Evolutionary conservation across 2,797 vertebrate genomes (phyloP), one percentile per base, ranked within the genome.

Genomic region (Catamblyrhynchus diadema): DNA sequence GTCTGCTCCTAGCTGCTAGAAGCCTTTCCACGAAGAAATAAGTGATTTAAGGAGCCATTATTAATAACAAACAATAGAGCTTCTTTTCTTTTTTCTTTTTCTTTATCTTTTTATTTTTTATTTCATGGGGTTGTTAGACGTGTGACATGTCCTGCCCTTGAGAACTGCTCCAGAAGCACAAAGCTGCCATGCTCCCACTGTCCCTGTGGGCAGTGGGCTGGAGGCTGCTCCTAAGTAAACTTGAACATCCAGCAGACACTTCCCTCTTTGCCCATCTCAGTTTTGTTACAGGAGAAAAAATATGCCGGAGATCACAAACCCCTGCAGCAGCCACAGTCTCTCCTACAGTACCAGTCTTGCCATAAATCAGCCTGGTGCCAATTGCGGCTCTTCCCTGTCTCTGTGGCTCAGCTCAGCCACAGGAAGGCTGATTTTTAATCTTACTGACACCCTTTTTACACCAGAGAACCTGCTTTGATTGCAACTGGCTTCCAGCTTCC

Each of bases 331-430:
- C 37, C 10, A 2, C 37, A 10, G 35, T 25, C 47, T 17, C 39
- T n/a, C 30, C 10, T 2, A 1, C 4, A 6, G 14, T 25, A 50
- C 48, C 22, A 1, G 25, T 19, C 30, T 24, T 4, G 1, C 47
- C 15, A 1, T 27, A 33, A 88, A 12, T 51, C 42, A 57, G 15
- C 39, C 39, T 0, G 0, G 33, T 45, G 48, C 53, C 1, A 0
- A 3, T 2, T 12, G 15, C 0, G 0, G 28, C 69, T 65, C 48
- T 93, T 71, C 32, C 57, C 47, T 6, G 9, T 37, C 23, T 33
- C 28, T 6, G 1, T 30, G 66, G 57, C 64, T 93, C 2, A 0
- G 54, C 64, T 72, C 7, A 3, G 51, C 41, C 25, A 19, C 85
- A 78, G 74, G 56, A 91, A 95, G 30, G 75, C 41, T 57, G 65